Evolutionary conservation across 2,888 invertebrate genomes (phyloP).

Genomic region (Argyresthia albistria): DNA sequence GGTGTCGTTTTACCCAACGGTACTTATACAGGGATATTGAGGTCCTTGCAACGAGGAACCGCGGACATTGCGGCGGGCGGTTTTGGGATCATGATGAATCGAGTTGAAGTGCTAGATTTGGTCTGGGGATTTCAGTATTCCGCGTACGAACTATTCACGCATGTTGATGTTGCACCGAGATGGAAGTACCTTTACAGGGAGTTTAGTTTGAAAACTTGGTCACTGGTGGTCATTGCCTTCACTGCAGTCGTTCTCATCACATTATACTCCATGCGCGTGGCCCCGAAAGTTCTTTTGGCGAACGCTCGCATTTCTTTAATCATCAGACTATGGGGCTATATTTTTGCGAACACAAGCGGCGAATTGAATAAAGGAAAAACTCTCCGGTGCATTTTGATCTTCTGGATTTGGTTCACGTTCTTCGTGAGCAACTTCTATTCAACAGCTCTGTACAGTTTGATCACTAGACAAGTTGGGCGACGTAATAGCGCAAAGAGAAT

Average conservation of each 20-base stretch:
- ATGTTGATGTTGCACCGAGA: neutral
- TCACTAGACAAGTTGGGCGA: neutral
- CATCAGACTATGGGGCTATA: neutral
- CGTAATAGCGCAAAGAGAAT: too few relatives aligned
- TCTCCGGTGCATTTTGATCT: neutral
- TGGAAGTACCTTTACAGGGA: neutral
- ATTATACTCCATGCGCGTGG: neutral
- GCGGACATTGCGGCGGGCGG: neutral
- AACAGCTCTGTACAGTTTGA: neutral
- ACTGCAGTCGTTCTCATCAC: neutral
- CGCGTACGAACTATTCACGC: neutral
- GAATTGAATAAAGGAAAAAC: neutral
- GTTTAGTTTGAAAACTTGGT: neutral
- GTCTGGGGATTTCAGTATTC: neutral
- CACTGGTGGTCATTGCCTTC: neutral
- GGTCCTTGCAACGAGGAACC: neutral
- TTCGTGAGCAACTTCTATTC: neutral
- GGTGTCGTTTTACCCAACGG: neutral
- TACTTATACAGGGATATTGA: neutral
- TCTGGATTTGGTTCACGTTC: neutral
- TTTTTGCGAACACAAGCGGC: neutral
- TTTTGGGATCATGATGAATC: neutral
- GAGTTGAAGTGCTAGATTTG: neutral
- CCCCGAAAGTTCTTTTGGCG: neutral
- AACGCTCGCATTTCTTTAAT: neutral